A percentile compares a stretch with the other conserved stretches of the same genome.
Evolutionary conservation across 2,888 invertebrate species (phyloP).

Genomic region (Germaria angustata): DNA sequence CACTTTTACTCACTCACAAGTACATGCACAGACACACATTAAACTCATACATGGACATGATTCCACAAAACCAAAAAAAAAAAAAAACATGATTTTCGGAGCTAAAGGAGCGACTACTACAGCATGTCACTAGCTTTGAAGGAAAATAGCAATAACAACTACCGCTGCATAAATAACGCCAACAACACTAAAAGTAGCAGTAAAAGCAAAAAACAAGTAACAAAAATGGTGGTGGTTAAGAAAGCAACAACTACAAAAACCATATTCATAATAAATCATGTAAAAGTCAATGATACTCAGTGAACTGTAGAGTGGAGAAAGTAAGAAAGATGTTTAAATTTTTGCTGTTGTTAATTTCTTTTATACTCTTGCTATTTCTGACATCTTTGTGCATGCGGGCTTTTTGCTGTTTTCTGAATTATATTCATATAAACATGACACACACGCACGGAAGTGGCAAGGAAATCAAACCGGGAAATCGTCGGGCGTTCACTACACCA

Average conservation of each 20-base stretch:
- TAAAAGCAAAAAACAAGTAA: not conserved
- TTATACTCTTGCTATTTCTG: not conserved
- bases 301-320: conserved; percentile 57
- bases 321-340: conserved; percentile 4
- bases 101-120: conserved; percentile 1
- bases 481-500: too few species aligned
- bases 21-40: not conserved
- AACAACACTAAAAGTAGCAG: not conserved
- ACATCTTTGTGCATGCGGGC: conserved; percentile 20
- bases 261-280: conserved; percentile 55
- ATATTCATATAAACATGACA: not conserved
- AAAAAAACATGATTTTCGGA: not conserved
- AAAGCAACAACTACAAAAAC: not conserved
- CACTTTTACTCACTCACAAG: conserved; percentile 28
- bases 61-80: not conserved
- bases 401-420: not conserved
- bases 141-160: not conserved
- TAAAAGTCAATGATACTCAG: conserved; percentile 61
- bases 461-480: too few species aligned
- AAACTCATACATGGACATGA: not conserved
- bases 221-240: not conserved
- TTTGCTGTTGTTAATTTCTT: not conserved
- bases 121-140: conserved; percentile 36
- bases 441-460: too few species aligned
- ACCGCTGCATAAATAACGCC: not conserved